phyloP scores from a whole-genome alignment of 2,888 invertebrate genomes.

The Drosophila ezoana region DNA sequence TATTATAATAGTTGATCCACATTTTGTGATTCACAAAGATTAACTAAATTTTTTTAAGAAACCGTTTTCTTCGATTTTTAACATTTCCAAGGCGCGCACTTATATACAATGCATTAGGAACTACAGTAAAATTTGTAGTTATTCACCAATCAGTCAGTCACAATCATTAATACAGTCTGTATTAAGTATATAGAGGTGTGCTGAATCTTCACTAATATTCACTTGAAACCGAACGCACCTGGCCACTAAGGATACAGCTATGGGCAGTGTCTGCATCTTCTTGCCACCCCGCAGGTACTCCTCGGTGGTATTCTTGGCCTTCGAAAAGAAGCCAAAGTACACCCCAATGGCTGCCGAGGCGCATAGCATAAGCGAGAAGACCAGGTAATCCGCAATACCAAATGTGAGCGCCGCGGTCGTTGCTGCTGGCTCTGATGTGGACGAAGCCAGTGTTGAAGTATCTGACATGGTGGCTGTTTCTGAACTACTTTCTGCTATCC shows the following conservation, averaged over 20 bases:
- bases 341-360: constrained; percentile 87
- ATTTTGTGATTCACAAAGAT: too few relatives aligned
- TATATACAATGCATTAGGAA: too few relatives aligned
- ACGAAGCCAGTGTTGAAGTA: constrained; percentile 12
- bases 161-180: too few relatives aligned
- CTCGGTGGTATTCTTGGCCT: constrained; percentile 85
- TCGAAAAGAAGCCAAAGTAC: constrained; percentile 86
- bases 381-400: constrained; percentile 86
- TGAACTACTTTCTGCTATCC: constrained; percentile 7
- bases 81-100: too few relatives aligned
- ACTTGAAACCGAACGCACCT: constrained; percentile 62
- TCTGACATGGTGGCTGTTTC: constrained; percentile 41
- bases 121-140: too few relatives aligned
- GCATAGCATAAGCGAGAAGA: constrained; percentile 86
- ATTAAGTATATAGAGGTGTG: too few relatives aligned
- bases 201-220: background rate
- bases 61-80: too few relatives aligned
- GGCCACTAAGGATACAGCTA: constrained; percentile 88
- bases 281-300: constrained; percentile 87
- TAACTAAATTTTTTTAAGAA: too few relatives aligned
- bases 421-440: too few relatives aligned
- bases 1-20: too few relatives aligned
- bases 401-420: constrained; percentile 65
- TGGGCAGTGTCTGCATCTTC: constrained; percentile 87
- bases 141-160: too few relatives aligned